phyloP scores from a whole-genome alignment of 1,140 invertebrate species.

The Holotrichia oblita region DNA sequence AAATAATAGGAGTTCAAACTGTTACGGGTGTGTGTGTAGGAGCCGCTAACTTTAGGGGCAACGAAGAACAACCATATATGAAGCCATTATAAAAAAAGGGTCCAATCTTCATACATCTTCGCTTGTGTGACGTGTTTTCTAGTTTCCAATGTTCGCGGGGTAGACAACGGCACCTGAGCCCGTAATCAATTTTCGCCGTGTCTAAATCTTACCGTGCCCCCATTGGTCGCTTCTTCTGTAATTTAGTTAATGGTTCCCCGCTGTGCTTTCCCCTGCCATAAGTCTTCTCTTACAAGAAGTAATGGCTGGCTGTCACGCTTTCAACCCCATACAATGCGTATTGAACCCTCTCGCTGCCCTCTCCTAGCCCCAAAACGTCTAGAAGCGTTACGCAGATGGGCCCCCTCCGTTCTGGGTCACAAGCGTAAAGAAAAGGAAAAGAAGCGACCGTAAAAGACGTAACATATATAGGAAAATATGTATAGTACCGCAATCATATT shows the following conservation, averaged over 20 bases:
- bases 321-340: constrained; percentile 51
- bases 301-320: constrained; percentile 61
- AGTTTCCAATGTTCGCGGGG: constrained; percentile 50
- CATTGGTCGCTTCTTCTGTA: constrained; percentile 59
- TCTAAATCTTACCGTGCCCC: constrained; percentile 57
- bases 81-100: constrained; percentile 42
- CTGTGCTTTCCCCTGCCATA: constrained; percentile 58
- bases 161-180: constrained; percentile 55
- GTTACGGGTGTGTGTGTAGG: not conserved
- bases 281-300: constrained; percentile 60
- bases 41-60: not conserved
- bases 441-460: not conserved
- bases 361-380: not conserved
- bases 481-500: not conserved
- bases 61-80: not conserved
- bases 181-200: constrained; percentile 56
- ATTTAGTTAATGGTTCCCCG: constrained; percentile 61
- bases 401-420: not conserved
- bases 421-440: not conserved
- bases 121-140: constrained; percentile 47
- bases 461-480: not conserved
- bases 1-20: constrained; percentile 13
- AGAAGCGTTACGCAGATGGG: constrained; percentile 20
- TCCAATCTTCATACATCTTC: constrained; percentile 42
- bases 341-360: constrained; percentile 28